Conservation (phyloP, 2,888 invertebrate genomes). For the Catonia carolina region DNA sequence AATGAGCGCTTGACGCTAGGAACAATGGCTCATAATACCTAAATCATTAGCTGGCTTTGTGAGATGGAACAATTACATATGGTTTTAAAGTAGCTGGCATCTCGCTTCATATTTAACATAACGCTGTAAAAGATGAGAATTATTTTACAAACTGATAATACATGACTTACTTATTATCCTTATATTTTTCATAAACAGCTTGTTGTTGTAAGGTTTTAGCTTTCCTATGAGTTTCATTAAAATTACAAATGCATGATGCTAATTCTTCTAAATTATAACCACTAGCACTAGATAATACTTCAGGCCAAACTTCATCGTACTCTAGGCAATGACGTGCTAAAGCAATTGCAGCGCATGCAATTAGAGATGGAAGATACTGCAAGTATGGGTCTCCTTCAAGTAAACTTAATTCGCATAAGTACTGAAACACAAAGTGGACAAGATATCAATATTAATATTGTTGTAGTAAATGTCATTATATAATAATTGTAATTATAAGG, state of each 20-base stretch:
- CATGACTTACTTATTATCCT: slow-evolving; percentile 43
- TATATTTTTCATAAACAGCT: slow-evolving; percentile 87
- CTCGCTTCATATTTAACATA: no score
- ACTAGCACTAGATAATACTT: slow-evolving; percentile 55
- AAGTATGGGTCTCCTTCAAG: slow-evolving; percentile 83
- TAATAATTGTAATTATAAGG: no score
- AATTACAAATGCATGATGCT: slow-evolving; percentile 56
- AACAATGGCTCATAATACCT: no score
- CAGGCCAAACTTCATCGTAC: slow-evolving; percentile 58
- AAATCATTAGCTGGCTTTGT: no score
- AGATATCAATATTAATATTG: background rate
- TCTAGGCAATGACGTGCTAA: slow-evolving; percentile 66
- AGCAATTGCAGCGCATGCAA: slow-evolving; percentile 75
- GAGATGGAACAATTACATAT: no score
- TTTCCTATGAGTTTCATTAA: slow-evolving; percentile 62
- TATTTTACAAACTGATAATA: no score
- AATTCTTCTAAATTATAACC: slow-evolving; percentile 63
- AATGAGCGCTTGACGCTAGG: no score
- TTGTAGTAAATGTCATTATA: background rate
- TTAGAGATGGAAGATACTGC: slow-evolving; percentile 70
- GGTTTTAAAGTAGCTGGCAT: no score
- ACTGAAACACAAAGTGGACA: slow-evolving; percentile 50
- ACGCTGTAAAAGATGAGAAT: no score
- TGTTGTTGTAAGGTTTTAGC: slow-evolving; percentile 65
- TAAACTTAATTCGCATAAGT: slow-evolving; percentile 74